Evolutionary conservation across 2,797 vertebrate species (phyloP).

Genomic region (Geotrypetes seraphini): DNA sequence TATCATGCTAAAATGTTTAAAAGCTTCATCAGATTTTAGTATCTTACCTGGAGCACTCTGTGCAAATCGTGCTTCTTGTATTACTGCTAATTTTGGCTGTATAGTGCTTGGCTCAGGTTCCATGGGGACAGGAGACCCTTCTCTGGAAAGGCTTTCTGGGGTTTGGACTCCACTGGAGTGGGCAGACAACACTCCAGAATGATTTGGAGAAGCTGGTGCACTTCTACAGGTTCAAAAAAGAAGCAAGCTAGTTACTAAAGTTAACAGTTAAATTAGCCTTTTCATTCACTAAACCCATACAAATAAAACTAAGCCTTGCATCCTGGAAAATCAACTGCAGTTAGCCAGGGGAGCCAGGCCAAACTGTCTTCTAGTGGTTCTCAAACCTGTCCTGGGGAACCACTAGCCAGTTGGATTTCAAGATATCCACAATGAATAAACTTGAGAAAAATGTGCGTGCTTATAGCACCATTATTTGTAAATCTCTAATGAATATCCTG

Average conservation of each 20-base stretch:
- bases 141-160: conserved; percentile 89
- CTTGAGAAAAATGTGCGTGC: too few species aligned
- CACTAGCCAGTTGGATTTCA: too few species aligned
- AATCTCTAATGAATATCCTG: too few species aligned
- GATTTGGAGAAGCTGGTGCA: conserved; percentile 92
- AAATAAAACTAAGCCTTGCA: conserved; percentile 7
- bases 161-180: conserved; percentile 94
- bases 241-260: conserved; percentile 32
- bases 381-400: too few species aligned
- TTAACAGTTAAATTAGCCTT: neutral
- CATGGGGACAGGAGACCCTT: conserved; percentile 88
- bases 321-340: too few species aligned
- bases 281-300: too few species aligned
- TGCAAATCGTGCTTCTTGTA: conserved; percentile 88
- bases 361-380: too few species aligned
- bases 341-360: too few species aligned
- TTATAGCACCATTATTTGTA: too few species aligned
- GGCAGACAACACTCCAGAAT: conserved; percentile 83
- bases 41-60: conserved; percentile 81
- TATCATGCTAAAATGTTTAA: too few species aligned
- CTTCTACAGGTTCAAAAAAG: conserved; percentile 63
- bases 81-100: conserved; percentile 88
- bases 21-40: too few species aligned
- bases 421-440: too few species aligned
- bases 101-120: conserved; percentile 66